Percentiles rank a stretch among this genome's conserved stretches.
Conservation (phyloP, 1,140 invertebrate genomes). For the Gryllus bimaculatus region DNA sequence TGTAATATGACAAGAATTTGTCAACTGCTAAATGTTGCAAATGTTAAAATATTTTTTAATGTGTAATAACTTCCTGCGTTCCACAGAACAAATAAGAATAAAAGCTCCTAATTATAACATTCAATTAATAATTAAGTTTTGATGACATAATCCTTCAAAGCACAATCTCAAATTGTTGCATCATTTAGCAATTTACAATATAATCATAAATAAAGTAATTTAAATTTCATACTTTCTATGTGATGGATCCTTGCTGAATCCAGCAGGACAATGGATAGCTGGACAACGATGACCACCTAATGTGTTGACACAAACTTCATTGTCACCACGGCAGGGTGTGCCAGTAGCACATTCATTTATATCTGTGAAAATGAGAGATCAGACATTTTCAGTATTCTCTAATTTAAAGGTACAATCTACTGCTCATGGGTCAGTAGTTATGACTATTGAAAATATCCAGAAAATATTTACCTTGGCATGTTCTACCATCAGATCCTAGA, state of each 20-base stretch:
- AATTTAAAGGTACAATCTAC: not conserved
- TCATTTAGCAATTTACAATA: too few species aligned
- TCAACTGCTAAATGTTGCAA: too few species aligned
- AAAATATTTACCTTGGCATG: slow-evolving; percentile 56
- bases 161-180: too few species aligned
- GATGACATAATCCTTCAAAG: too few species aligned
- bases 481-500: slow-evolving; percentile 53
- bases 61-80: too few species aligned
- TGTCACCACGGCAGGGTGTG: slow-evolving; percentile 47
- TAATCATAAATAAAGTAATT: too few species aligned
- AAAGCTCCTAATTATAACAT: too few species aligned
- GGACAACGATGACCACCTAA: slow-evolving; percentile 82
- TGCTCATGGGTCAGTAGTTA: not conserved
- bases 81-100: too few species aligned
- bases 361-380: slow-evolving; percentile 44
- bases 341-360: slow-evolving; percentile 75
- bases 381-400: slow-evolving; percentile 16
- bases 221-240: slow-evolving; percentile 60
- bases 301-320: slow-evolving; percentile 84
- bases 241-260: slow-evolving; percentile 61
- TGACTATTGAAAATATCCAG: not conserved
- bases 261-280: slow-evolving; percentile 68
- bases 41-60: too few species aligned
- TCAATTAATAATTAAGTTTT: too few species aligned
- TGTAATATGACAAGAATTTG: too few species aligned